A percentile compares a stretch with the other conserved stretches of the same genome.
These are phyloP conservation scores for Pseudopipra pipra DNA, from an alignment of 2,113 vertebrate species.

Conservation along the genomic window DNA sequence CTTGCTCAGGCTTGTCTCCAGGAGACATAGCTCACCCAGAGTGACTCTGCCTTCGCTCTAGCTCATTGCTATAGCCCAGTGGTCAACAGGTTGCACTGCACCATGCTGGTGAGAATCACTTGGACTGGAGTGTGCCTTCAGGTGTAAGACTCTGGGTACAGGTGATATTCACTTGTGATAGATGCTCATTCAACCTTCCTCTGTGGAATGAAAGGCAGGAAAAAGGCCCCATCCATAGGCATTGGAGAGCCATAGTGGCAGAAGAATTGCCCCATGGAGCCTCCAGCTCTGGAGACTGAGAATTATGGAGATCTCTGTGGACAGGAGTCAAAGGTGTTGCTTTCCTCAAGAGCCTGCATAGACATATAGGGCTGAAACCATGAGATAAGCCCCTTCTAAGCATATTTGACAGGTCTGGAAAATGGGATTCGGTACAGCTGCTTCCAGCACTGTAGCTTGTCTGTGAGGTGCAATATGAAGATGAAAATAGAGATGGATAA, in stretches of 20 bases:
- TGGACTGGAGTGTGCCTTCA: not conserved
- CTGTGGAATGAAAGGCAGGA: not conserved
- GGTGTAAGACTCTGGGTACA: too few relatives aligned
- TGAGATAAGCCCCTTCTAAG: not conserved
- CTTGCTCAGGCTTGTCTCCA: not conserved
- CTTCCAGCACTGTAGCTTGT: not conserved
- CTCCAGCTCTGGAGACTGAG: fast-evolving
- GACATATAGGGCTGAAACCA: not conserved
- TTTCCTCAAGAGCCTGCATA: not conserved
- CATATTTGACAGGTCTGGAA: not conserved
- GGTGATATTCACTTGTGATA: not conserved
- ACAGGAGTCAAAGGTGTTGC: not conserved
- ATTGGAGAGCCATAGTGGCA: fast-evolving
- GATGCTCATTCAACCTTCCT: not conserved
- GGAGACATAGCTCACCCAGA: not conserved
- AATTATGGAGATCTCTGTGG: not conserved
- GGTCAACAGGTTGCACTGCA: not conserved
- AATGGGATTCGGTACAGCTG: not conserved
- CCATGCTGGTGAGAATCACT: not conserved
- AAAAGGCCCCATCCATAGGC: not conserved
- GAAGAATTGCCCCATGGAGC: not conserved
- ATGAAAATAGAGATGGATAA: not conserved
- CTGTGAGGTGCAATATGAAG: not conserved
- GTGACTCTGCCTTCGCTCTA: not conserved
- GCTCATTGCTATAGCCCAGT: constrained; percentile 24